These are phyloP conservation scores for Amblyopsis rosae DNA, from an alignment of 2,113 vertebrate genomes.

Conservation along the genomic window DNA sequence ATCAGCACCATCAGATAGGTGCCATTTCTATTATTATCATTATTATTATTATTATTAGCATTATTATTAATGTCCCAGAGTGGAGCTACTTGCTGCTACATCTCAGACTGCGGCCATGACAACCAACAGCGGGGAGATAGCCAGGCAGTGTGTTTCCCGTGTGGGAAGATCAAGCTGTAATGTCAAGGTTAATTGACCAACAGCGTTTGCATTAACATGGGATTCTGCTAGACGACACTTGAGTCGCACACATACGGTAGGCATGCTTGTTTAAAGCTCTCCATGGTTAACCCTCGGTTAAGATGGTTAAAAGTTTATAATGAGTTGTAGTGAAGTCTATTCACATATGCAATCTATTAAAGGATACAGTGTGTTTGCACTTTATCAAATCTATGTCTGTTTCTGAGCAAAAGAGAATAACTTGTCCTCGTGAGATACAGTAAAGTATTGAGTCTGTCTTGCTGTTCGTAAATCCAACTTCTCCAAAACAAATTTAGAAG, in stretches of 20 bases:
- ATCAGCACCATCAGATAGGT: no score
- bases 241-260: constrained; percentile 31
- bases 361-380: no score
- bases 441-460: no score
- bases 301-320: neutral
- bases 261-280: constrained; percentile 17
- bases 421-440: no score
- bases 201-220: constrained; percentile 48
- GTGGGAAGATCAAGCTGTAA: constrained; percentile 65
- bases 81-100: constrained; percentile 15
- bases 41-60: no score
- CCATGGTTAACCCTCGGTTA: neutral
- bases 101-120: constrained; percentile 32
- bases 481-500: no score
- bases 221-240: constrained; percentile 48
- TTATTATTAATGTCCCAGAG: constrained; percentile 3
- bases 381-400: no score
- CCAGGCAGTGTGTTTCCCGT: constrained; percentile 34
- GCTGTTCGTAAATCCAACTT: no score
- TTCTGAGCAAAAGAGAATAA: no score
- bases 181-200: constrained; percentile 77
- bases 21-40: no score
- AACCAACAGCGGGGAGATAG: constrained; percentile 34
- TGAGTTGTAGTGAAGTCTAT: neutral
- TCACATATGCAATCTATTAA: neutral